Evolutionary conservation across 2,113 vertebrate species (phyloP).

Genomic region (Solenodon paradoxus): DNA sequence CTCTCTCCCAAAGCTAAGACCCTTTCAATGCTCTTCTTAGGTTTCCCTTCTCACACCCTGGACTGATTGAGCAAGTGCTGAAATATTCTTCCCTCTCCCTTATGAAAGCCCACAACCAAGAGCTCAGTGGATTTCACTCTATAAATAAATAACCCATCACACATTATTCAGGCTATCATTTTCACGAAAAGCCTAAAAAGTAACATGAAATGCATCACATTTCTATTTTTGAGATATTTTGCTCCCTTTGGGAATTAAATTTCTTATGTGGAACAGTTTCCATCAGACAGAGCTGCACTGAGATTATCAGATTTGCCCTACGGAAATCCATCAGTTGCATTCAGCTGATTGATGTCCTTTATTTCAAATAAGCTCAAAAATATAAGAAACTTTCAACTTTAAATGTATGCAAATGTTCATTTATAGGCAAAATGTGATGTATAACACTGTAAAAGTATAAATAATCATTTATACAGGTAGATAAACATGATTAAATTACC

Average conservation of each 20-base stretch:
- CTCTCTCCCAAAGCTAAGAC: constrained; percentile 55
- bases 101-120: constrained; percentile 63
- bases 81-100: constrained; percentile 44
- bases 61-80: constrained; percentile 56
- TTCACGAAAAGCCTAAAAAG: constrained; percentile 21
- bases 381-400: not conserved
- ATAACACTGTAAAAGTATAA: not conserved
- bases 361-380: not conserved
- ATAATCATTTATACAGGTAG: not conserved
- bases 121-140: constrained; percentile 37
- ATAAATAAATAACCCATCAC: constrained; percentile 53
- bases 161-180: constrained; percentile 15
- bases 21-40: constrained; percentile 22
- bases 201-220: constrained; percentile 37
- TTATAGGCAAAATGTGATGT: not conserved
- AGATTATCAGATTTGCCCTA: not conserved
- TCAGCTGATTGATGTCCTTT: not conserved
- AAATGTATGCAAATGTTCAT: not conserved
- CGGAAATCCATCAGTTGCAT: not conserved
- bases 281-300: not conserved
- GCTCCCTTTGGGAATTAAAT: constrained; percentile 57
- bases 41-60: constrained; percentile 22
- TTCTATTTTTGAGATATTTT: constrained; percentile 34
- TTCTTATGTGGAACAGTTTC: constrained; percentile 27
- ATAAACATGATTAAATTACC: not conserved